phyloP scores from a whole-genome alignment of 1,140 invertebrate species.

The Nixonia krombeini region DNA sequence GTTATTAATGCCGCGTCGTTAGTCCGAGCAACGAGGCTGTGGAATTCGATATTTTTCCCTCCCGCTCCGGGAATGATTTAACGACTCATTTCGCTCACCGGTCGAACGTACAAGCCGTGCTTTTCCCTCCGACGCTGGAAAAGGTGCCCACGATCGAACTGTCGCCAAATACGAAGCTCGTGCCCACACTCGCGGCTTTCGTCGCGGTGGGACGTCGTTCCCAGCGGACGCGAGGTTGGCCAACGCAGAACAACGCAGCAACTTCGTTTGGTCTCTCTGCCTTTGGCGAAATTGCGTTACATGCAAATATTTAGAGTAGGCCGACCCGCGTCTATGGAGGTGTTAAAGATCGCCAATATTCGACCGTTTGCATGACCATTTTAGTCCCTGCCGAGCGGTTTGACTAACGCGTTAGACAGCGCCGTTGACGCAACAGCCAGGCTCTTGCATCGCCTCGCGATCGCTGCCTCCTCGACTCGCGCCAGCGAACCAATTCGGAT shows the following conservation, averaged over 20 bases:
- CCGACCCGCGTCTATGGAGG: slow-evolving; percentile 53
- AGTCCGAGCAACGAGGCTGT: too few relatives aligned
- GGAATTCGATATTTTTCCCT: too few relatives aligned
- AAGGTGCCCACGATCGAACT: slow-evolving; percentile 36
- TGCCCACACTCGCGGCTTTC: slow-evolving; percentile 34
- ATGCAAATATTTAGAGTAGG: slow-evolving; percentile 62
- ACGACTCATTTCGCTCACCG: neutral
- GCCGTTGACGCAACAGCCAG: slow-evolving; percentile 40
- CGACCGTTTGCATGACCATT: slow-evolving; percentile 58
- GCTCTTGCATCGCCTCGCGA: too few relatives aligned
- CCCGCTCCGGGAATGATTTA: slow-evolving; percentile 3
- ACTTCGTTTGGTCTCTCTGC: too few relatives aligned
- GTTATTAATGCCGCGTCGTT: neutral
- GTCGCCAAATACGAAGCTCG: slow-evolving; percentile 51
- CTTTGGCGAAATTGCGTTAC: slow-evolving; percentile 48
- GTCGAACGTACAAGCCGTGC: neutral
- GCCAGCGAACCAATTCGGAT: too few relatives aligned
- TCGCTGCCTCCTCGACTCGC: too few relatives aligned
- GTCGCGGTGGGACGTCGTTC: slow-evolving; percentile 27
- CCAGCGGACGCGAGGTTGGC: slow-evolving; percentile 23
- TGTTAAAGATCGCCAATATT: slow-evolving; percentile 66
- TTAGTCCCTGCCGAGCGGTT: slow-evolving; percentile 48
- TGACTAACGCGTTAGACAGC: slow-evolving; percentile 45
- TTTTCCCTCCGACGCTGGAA: slow-evolving; percentile 14
- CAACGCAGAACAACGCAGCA: slow-evolving; percentile 30